phyloP scores from a whole-genome alignment of 2,888 invertebrate genomes.

The Agrotis clavis region DNA sequence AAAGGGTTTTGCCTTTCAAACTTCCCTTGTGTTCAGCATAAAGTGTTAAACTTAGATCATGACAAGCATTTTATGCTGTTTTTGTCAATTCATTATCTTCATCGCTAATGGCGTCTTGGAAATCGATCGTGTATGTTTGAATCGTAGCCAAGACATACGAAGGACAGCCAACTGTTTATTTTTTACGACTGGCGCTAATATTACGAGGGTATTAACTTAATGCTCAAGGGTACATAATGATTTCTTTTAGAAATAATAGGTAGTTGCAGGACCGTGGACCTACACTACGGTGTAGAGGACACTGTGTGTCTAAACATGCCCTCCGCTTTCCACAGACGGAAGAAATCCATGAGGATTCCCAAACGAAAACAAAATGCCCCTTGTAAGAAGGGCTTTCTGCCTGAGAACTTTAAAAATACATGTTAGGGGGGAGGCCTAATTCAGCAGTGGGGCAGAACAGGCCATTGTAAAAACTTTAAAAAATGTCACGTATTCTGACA shows the following conservation, averaged over 20 bases:
- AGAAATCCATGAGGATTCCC: too few species aligned
- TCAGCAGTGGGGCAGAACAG: too few species aligned
- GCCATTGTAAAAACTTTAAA: too few species aligned
- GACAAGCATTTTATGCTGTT: slow-evolving; percentile 13
- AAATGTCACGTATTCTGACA: too few species aligned
- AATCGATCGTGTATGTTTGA: slow-evolving; percentile 46
- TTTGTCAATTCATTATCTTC: slow-evolving; percentile 1
- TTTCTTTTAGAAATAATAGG: background rate
- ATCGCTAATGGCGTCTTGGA: slow-evolving; percentile 34
- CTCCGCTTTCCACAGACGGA: background rate
- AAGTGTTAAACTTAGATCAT: slow-evolving; percentile 17
- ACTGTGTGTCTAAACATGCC: background rate
- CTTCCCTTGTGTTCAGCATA: background rate
- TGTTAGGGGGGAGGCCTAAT: too few species aligned
- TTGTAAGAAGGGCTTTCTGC: too few species aligned
- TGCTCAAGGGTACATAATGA: background rate
- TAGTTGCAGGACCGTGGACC: too few species aligned
- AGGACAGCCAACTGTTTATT: slow-evolving; percentile 19
- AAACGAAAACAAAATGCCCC: too few species aligned
- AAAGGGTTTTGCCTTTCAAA: background rate
- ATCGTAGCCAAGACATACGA: slow-evolving; percentile 41
- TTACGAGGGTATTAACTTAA: background rate
- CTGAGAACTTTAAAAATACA: too few species aligned
- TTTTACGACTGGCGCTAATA: slow-evolving; percentile 8
- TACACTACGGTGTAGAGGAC: too few species aligned